Percentiles rank a stretch among this genome's conserved stretches.
phyloP scores from a whole-genome alignment of 2,888 invertebrate genomes.

The Poecilus cupreus region DNA sequence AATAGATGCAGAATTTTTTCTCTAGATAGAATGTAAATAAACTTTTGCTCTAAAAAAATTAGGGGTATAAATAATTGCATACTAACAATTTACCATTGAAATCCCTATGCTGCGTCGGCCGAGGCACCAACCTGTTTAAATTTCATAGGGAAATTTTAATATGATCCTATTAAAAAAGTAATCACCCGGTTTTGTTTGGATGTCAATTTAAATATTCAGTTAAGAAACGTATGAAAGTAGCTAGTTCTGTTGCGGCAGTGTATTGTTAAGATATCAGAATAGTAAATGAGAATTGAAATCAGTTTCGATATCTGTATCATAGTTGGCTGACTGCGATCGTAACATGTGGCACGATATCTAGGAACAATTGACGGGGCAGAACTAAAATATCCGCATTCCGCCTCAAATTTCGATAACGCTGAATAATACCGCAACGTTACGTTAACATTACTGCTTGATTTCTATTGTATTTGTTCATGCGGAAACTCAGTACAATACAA shows the following conservation, averaged over 20 bases:
- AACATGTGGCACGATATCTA: constrained; percentile 21
- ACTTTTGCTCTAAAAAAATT: too few relatives aligned
- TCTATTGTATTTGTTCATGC: background rate
- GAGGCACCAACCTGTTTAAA: too few relatives aligned
- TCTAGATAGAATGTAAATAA: too few relatives aligned
- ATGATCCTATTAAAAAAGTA: too few relatives aligned
- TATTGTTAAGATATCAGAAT: background rate
- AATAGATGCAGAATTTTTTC: too few relatives aligned
- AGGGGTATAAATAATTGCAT: too few relatives aligned
- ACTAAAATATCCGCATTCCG: constrained; percentile 22
- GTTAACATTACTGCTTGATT: background rate
- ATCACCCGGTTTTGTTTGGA: too few relatives aligned
- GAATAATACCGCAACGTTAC: background rate
- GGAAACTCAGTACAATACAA: background rate
- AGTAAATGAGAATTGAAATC: background rate
- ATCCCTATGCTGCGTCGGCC: too few relatives aligned
- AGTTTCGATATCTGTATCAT: background rate
- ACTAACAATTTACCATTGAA: too few relatives aligned
- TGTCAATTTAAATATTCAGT: too few relatives aligned
- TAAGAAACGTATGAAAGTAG: too few relatives aligned
- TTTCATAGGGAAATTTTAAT: too few relatives aligned
- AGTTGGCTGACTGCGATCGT: constrained; percentile 19
- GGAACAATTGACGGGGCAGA: constrained; percentile 32
- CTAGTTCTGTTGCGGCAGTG: background rate
- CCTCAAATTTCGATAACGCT: constrained; percentile 6